Evolutionary conservation across 2,797 vertebrate species (phyloP).

Genomic region (Danio albolineatus): DNA sequence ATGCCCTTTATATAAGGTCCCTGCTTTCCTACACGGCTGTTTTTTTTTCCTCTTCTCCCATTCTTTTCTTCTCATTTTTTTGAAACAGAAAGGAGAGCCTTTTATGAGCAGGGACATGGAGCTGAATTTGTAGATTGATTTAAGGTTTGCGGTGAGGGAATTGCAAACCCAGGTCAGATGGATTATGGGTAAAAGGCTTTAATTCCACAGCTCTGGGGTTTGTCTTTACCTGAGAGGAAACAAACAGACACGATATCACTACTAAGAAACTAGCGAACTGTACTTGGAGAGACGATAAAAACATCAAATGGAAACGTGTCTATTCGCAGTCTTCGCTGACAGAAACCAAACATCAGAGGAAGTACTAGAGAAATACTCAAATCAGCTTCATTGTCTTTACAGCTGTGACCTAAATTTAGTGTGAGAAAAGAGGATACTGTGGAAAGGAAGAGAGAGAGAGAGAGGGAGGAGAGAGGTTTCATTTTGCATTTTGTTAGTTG

Average conservation of each 20-base stretch:
- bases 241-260: conserved; percentile 43
- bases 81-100: conserved; percentile 42
- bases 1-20: conserved; percentile 92
- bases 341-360: conserved; percentile 75
- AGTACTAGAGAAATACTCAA: conserved; percentile 77
- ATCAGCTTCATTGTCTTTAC: conserved; percentile 81
- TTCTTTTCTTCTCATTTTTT: conserved; percentile 50
- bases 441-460: conserved; percentile 28
- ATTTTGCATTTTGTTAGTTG: conserved; percentile 52
- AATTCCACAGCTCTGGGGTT: conserved; percentile 58
- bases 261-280: conserved; percentile 59
- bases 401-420: conserved; percentile 87
- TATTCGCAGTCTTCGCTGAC: conserved; percentile 4
- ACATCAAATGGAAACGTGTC: conserved; percentile 8
- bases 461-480: conserved; percentile 14
- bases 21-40: conserved; percentile 77
- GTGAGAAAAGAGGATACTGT: conserved; percentile 69
- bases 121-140: conserved; percentile 62
- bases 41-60: conserved; percentile 38
- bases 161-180: conserved; percentile 50
- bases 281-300: neutral
- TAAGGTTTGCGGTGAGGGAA: conserved; percentile 55
- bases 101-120: conserved; percentile 53
- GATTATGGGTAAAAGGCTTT: conserved; percentile 55
- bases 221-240: conserved; percentile 41